These are phyloP conservation scores for Phaedon cochleariae DNA, from an alignment of 2,888 invertebrate genomes.

Conservation along the genomic window DNA sequence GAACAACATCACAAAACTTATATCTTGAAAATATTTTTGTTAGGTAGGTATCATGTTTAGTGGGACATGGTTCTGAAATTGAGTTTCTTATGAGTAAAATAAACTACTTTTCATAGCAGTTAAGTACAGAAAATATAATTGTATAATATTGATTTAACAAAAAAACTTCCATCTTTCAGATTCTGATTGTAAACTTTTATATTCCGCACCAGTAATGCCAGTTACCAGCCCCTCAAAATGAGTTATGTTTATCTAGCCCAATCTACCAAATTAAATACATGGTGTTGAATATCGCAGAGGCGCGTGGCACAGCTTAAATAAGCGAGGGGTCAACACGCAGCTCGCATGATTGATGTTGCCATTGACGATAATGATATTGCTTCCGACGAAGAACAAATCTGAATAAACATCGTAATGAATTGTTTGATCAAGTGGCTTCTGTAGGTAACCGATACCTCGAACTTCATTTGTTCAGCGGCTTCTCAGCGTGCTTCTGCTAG, in stretches of 20 bases:
- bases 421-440: constrained; percentile 51
- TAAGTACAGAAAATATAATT: too few relatives aligned
- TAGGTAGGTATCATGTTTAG: too few relatives aligned
- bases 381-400: constrained; percentile 31
- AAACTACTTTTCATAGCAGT: too few relatives aligned
- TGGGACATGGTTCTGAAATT: too few relatives aligned
- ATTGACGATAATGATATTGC: too few relatives aligned
- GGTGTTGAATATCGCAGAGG: constrained; percentile 55
- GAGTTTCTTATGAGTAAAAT: too few relatives aligned
- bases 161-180: too few relatives aligned
- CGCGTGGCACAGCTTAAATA: constrained; percentile 51
- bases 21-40: too few relatives aligned
- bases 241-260: constrained; percentile 18
- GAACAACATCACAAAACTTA: too few relatives aligned
- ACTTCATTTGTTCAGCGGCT: constrained; percentile 27
- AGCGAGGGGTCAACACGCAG: constrained; percentile 9
- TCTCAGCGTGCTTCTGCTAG: constrained; percentile 4
- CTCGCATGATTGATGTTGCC: constrained; percentile 9
- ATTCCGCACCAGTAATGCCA: too few relatives aligned
- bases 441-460: constrained; percentile 31
- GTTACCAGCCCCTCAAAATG: background rate
- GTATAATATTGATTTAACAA: too few relatives aligned
- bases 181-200: too few relatives aligned
- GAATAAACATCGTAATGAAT: constrained; percentile 46
- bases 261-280: constrained; percentile 23